phyloP scores from a whole-genome alignment of 2,113 vertebrate genomes.

The Eonycteris spelaea region DNA sequence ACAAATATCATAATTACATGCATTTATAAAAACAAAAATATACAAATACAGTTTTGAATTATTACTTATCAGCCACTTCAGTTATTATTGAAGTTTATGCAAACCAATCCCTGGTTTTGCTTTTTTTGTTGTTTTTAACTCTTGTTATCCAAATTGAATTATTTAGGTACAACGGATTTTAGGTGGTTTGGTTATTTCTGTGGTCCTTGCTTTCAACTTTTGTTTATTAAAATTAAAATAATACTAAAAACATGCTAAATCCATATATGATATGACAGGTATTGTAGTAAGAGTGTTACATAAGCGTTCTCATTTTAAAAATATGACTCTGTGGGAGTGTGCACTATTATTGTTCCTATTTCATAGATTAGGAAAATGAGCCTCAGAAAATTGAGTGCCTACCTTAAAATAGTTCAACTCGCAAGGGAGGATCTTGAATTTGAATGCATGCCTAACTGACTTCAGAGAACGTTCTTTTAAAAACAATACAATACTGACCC shows the following conservation, averaged over 20 bases:
- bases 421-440: not conserved
- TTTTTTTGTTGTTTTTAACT: not conserved
- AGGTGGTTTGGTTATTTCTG: not conserved
- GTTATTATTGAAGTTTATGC: not conserved
- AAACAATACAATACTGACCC: not conserved
- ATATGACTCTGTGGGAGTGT: accelerated
- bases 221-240: not conserved
- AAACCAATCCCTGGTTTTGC: not conserved
- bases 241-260: not conserved
- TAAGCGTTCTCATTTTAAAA: not conserved
- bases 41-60: not conserved
- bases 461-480: not conserved
- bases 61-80: not conserved
- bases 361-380: not conserved
- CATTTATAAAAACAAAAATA: not conserved
- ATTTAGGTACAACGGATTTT: not conserved
- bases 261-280: not conserved
- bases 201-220: not conserved
- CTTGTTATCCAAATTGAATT: not conserved
- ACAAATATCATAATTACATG: not conserved
- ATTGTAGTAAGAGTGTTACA: accelerated
- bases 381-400: not conserved
- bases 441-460: not conserved
- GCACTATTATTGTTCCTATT: not conserved
- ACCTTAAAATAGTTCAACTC: not conserved